Percentiles rank a stretch among this genome's conserved stretches.
Evolutionary conservation across 2,113 vertebrate genomes (phyloP).

Genomic region (Actenoides hombroni): DNA sequence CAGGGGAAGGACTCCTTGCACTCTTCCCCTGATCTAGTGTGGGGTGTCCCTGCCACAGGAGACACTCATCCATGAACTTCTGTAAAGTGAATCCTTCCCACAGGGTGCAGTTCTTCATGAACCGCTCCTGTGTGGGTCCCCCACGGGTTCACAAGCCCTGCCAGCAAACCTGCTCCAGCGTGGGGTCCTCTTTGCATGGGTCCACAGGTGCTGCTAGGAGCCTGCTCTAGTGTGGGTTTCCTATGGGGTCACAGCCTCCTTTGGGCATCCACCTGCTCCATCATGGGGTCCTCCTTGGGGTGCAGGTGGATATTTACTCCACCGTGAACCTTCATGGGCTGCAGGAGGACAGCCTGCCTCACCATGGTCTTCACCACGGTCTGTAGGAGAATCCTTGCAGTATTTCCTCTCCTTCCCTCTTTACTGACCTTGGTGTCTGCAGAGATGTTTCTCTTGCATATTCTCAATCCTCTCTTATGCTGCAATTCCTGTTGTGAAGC

Average conservation of each 20-base stretch:
- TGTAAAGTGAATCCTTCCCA: neutral
- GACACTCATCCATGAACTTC: neutral
- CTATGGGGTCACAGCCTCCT: neutral
- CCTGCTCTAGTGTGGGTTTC: neutral
- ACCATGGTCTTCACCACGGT: neutral
- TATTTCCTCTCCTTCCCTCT: neutral
- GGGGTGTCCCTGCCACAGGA: neutral
- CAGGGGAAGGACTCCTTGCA: neutral
- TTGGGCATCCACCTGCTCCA: neutral
- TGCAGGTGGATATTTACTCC: neutral
- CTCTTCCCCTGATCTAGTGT: neutral
- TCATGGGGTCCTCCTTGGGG: neutral
- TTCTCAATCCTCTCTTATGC: neutral
- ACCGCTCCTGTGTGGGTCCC: neutral
- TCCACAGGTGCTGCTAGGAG: neutral
- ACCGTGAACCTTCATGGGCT: neutral
- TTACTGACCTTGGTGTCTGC: neutral
- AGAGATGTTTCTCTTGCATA: neutral
- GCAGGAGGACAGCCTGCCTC: neutral
- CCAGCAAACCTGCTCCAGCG: neutral
- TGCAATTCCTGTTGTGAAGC: neutral
- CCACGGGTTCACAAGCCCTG: neutral
- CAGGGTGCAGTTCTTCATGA: neutral
- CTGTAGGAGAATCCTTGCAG: neutral
- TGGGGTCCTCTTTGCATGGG: neutral